Evolutionary conservation across 2,888 invertebrate genomes (phyloP).

Genomic region (Brachynemurus nebulosus): DNA sequence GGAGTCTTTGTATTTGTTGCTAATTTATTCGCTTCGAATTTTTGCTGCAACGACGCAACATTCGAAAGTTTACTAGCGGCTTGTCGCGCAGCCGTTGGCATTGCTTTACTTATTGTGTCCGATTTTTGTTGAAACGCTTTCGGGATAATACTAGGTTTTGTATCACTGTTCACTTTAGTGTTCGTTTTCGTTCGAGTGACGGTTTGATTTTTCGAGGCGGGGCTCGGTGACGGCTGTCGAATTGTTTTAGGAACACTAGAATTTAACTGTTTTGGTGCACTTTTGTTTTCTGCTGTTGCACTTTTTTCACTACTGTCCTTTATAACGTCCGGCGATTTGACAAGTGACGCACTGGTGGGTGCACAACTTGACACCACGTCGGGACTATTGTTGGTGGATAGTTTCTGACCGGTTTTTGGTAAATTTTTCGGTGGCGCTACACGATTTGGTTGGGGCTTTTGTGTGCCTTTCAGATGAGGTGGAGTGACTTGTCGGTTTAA

Average conservation of each 20-base stretch:
- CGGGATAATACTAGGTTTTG: constrained; percentile 15
- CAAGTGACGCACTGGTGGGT: constrained; percentile 31
- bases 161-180: constrained; percentile 17
- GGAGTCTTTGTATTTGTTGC: too few species aligned
- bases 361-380: constrained; percentile 61
- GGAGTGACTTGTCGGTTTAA: constrained; percentile 13
- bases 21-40: constrained; percentile 44
- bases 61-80: constrained; percentile 46
- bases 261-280: constrained; percentile 4
- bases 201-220: constrained; percentile 13
- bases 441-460: constrained; percentile 9
- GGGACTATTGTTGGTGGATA: constrained; percentile 44
- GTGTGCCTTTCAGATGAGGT: constrained; percentile 13
- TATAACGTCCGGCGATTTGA: constrained; percentile 48
- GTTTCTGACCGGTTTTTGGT: constrained; percentile 27
- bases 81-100: constrained; percentile 33
- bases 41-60: constrained; percentile 65
- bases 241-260: background rate
- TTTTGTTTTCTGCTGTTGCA: constrained; percentile 8
- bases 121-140: constrained; percentile 16
- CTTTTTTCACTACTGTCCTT: constrained; percentile 30
- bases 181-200: constrained; percentile 14
- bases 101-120: constrained; percentile 16
- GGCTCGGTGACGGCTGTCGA: background rate
- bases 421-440: constrained; percentile 33